Evolutionary conservation across 2,888 invertebrate genomes (phyloP), one percentile per base, ranked within the genome.

Genomic region (Suillia variegata): DNA sequence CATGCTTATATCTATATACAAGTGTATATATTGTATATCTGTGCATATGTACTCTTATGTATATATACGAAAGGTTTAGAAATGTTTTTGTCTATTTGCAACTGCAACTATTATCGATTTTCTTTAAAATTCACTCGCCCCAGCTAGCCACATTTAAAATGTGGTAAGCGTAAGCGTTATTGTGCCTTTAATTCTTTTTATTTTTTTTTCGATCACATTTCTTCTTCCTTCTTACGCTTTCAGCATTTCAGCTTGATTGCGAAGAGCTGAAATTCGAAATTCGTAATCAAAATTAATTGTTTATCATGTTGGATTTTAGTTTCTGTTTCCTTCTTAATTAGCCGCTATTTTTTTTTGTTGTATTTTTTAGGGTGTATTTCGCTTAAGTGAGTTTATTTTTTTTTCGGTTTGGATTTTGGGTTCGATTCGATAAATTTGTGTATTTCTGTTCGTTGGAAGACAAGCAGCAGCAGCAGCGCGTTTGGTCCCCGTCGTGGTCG

Each of bases 281-380:
- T 52, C 21, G 38, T 74, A 74, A 74, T 74, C 77, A 77, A 77
- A 77, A 74, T 76, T 76, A 76, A 74, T 74, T 74, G 74, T 74
- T 74, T 75, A 73, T 71, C 76, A 73, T 74, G 76, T 74, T 70
- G 52, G 48, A 56, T 53, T 64, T 62, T 56, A 68, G 58, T 70
- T 67, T 50, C 38, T 3, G 45, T 18, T 4, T 13, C 18, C 38
- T 57, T 52, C 48, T 58, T 58, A 58, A 58, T 57, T 57, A 57
- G 26, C 15, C 38, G 15, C 15, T 54, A 57, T 65, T n/a, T 67
- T 71, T 63, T 64, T n/a, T 62, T 56, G 48, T 31, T 47, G n/a
- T 52, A 59, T 61, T 49, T 17, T n/a, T 54, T 24, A 26, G 26
- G 20, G 42, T 54, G 21, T 52, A 45, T 45, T 45, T 10, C 8